phyloP scores from a whole-genome alignment of 2,797 vertebrate species.

The Sparidentex hasta region DNA sequence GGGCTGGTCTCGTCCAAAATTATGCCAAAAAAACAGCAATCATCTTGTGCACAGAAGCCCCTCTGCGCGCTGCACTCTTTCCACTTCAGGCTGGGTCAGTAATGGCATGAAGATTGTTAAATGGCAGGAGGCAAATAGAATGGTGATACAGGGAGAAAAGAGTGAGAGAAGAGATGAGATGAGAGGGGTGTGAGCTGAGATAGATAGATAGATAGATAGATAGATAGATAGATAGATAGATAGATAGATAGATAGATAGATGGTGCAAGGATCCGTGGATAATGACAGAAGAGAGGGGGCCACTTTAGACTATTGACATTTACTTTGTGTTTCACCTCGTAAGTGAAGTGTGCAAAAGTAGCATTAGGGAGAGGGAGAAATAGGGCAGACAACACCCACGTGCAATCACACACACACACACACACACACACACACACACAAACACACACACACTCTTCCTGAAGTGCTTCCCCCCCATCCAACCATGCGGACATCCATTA shows the following conservation, averaged over 20 bases:
- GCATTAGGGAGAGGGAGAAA: conserved; percentile 30
- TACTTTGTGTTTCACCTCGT: conserved; percentile 57
- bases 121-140: conserved; percentile 20
- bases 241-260: conserved; percentile 22
- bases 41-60: neutral
- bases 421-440: conserved; percentile 27
- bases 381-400: conserved; percentile 28
- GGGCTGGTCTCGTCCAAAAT: too few relatives aligned
- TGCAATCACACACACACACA: conserved; percentile 15
- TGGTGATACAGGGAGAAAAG: conserved; percentile 8
- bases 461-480: conserved; percentile 51
- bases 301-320: conserved; percentile 69
- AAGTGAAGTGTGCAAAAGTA: conserved; percentile 63
- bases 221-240: conserved; percentile 17
- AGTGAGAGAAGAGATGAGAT: conserved; percentile 10
- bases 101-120: conserved; percentile 51
- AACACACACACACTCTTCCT: conserved; percentile 15
- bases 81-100: conserved; percentile 40
- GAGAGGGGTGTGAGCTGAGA: conserved; percentile 3
- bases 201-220: conserved; percentile 24
- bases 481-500: conserved; percentile 46
- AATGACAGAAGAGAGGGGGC: conserved; percentile 36
- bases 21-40: too few relatives aligned
- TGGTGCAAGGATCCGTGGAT: neutral
- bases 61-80: neutral